Evolutionary conservation across 2,797 vertebrate genomes (phyloP).

Genomic region (Megaceryle alcyon): DNA sequence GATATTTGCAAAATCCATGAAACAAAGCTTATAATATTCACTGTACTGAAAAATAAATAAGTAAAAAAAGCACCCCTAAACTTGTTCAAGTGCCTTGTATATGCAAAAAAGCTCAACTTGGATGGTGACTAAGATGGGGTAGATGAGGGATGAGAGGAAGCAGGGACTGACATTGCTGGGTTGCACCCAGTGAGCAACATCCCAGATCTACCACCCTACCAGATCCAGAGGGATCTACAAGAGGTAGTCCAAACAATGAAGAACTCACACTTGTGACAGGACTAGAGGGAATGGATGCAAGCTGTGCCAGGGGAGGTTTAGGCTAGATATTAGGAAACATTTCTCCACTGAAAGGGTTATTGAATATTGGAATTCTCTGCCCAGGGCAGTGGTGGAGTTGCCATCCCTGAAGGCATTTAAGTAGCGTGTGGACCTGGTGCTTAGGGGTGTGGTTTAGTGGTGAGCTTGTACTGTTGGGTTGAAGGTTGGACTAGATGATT

Average conservation of each 20-base stretch:
- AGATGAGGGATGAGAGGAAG: background rate
- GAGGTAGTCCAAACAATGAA: background rate
- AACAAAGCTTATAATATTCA: background rate
- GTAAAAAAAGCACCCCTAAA: background rate
- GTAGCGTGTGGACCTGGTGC: too few relatives aligned
- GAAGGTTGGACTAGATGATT: too few relatives aligned
- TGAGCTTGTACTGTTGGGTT: too few relatives aligned
- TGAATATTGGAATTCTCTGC: too few relatives aligned
- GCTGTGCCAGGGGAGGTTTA: too few relatives aligned
- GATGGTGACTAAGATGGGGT: background rate
- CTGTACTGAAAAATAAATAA: background rate
- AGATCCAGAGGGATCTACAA: background rate
- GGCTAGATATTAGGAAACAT: too few relatives aligned
- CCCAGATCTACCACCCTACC: background rate
- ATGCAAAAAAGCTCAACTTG: background rate
- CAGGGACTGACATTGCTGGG: fast-evolving
- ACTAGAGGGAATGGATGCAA: too few relatives aligned
- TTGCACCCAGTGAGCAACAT: background rate
- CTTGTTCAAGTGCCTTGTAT: background rate
- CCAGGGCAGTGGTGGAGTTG: too few relatives aligned
- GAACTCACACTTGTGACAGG: background rate
- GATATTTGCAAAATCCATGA: background rate
- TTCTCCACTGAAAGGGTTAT: too few relatives aligned
- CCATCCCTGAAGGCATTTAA: too few relatives aligned
- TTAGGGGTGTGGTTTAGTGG: too few relatives aligned